A percentile compares a stretch with the other conserved stretches of the same genome.
These are phyloP conservation scores for Corella eumyota DNA, from an alignment of 23 tunicate genomes.

Conservation along the genomic window DNA sequence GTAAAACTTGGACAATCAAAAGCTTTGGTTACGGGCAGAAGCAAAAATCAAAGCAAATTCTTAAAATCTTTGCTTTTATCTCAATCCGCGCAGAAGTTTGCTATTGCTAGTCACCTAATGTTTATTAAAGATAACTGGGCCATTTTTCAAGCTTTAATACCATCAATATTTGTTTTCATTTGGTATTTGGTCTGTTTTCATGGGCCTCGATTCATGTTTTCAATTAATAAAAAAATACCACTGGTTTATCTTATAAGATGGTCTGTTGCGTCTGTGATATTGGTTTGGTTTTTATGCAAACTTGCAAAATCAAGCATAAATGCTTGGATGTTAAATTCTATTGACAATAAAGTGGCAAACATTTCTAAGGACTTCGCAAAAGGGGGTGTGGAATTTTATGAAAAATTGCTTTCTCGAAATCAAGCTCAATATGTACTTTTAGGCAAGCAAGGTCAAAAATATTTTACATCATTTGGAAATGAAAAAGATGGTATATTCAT, in stretches of 20 bases:
- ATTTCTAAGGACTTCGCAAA: conserved; percentile 61
- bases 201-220: conserved; percentile 29
- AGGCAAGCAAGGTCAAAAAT: conserved; percentile 59
- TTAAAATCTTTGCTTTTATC: conserved; percentile 69
- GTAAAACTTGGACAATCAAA: conserved; percentile 5
- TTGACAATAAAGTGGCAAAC: conserved; percentile 53
- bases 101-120: conserved; percentile 43
- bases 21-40: conserved; percentile 8
- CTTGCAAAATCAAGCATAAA: conserved; percentile 26
- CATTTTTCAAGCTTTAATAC: conserved; percentile 20
- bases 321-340: conserved; percentile 10
- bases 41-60: conserved; percentile 37
- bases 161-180: conserved; percentile 40
- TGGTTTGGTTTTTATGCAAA: conserved; percentile 44
- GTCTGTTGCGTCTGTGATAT: conserved; percentile 8
- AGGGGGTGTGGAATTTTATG: conserved; percentile 66
- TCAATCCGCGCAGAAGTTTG: conserved; percentile 63
- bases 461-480: conserved; percentile 56
- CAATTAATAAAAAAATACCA: conserved; percentile 7
- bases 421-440: conserved; percentile 38
- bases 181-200: conserved; percentile 44
- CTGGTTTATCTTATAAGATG: conserved; percentile 6
- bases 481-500: conserved; percentile 20
- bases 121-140: conserved; percentile 75
- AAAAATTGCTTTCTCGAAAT: conserved; percentile 24